Evolutionary conservation across 2,113 vertebrate genomes (phyloP), one percentile per base, ranked within the genome.

Genomic region (Montifringilla adamsi): DNA sequence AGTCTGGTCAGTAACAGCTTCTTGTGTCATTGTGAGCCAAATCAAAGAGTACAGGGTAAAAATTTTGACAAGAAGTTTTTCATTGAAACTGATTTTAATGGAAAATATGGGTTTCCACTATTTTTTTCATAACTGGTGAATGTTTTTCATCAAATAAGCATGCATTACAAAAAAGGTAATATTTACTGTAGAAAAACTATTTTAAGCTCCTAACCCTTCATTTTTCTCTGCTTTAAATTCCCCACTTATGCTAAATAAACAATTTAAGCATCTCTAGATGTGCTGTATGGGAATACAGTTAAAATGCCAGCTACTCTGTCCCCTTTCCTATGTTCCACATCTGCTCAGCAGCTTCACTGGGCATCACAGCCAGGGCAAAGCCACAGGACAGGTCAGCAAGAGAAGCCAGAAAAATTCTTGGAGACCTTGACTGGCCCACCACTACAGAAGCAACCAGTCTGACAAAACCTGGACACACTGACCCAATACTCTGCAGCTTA

Each of bases 251-350:
- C 24, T 53, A 76, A 82, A 70, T 2, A 69, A 58, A 10, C 11
- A 12, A 53, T 60, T 52, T 27, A 13, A 75, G 14, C 20, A 28
- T 14, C 44, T 56, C 14, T 56, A 19, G 28, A 17, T 30, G 47
- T 10, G 9, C 23, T n/a, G 2, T 9, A 6, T 15, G 33, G 27
- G 12, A 85, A 56, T 30, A 20, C 5, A 44, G 19, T 64, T 56
- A 7, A 43, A 47, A 60, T 56, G 3, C 9, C 33, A 60, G 56
- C 4, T 43, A 35, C 37, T n/a, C 23, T 53, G 62, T 70, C 20
- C 23, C 28, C 3, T 27, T 27, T 26, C 59, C 8, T 12, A 0
- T 2, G 4, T 26, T 74, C 27, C 43, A 30, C 2, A 0, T 30
- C 43, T 56, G 5, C 5, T 49, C 31, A 85, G 30, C 43, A 20